Evolutionary conservation across 2,797 vertebrate species (phyloP).

Genomic region (Anas georgica): DNA sequence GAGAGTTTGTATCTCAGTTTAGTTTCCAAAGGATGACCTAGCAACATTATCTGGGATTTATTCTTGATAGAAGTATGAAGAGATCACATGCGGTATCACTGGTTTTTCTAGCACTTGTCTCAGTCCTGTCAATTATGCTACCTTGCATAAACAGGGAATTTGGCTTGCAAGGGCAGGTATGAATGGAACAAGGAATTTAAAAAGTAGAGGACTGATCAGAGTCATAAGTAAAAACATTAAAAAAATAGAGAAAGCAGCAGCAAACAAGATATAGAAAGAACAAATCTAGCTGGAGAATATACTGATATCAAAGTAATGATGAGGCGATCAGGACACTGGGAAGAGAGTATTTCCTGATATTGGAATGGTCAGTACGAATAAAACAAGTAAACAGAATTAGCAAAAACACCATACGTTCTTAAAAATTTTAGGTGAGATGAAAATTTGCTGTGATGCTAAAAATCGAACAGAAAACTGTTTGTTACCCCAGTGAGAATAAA

Average conservation of each 20-base stretch:
- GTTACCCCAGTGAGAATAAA: neutral
- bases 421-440: neutral
- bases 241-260: neutral
- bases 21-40: neutral
- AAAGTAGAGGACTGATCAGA: neutral
- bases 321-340: neutral
- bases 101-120: neutral
- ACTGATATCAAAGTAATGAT: neutral
- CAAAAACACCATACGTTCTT: neutral
- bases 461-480: neutral
- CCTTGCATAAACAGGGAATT: neutral
- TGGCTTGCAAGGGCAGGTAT: neutral
- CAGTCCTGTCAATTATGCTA: neutral
- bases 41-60: neutral
- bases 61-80: neutral
- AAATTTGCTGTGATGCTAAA: neutral
- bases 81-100: neutral
- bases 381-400: slow-evolving; percentile 1
- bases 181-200: neutral
- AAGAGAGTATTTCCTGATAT: neutral
- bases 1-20: neutral
- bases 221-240: neutral
- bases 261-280: neutral
- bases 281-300: neutral
- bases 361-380: neutral